phyloP scores from a whole-genome alignment of 2,797 vertebrate species.

The Poecilia wingei region DNA sequence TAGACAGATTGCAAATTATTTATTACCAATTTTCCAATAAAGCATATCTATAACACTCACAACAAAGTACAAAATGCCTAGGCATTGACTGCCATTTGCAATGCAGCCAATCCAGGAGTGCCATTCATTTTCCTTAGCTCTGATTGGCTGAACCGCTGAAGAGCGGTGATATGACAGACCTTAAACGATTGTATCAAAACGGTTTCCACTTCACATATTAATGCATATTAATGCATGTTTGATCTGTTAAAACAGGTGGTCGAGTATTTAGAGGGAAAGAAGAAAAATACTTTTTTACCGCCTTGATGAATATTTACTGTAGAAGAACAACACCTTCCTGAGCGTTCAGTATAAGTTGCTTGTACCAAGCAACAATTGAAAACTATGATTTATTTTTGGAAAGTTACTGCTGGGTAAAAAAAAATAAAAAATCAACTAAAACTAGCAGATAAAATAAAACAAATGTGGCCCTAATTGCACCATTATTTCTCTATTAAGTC shows the following conservation, averaged over 20 bases:
- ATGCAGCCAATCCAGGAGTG: too few relatives aligned
- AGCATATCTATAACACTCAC: too few relatives aligned
- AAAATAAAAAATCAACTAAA: neutral
- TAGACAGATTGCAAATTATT: too few relatives aligned
- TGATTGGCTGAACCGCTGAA: too few relatives aligned
- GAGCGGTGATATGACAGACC: too few relatives aligned
- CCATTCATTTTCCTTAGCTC: too few relatives aligned
- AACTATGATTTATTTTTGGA: neutral
- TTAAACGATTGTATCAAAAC: too few relatives aligned
- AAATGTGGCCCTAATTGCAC: neutral
- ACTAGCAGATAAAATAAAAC: neutral
- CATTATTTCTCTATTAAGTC: neutral
- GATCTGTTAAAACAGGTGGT: neutral
- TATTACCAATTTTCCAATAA: too few relatives aligned
- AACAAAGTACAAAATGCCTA: too few relatives aligned
- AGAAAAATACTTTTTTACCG: neutral
- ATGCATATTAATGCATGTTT: neutral
- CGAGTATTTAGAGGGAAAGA: neutral
- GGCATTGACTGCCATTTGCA: neutral
- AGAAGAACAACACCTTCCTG: neutral
- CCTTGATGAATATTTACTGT: neutral
- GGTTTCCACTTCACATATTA: too few relatives aligned
- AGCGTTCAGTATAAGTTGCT: neutral
- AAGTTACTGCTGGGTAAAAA: neutral
- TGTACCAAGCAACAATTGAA: neutral